Conservation (phyloP, 2,113 vertebrate genomes). For the Paradoxurus hermaphroditus region DNA sequence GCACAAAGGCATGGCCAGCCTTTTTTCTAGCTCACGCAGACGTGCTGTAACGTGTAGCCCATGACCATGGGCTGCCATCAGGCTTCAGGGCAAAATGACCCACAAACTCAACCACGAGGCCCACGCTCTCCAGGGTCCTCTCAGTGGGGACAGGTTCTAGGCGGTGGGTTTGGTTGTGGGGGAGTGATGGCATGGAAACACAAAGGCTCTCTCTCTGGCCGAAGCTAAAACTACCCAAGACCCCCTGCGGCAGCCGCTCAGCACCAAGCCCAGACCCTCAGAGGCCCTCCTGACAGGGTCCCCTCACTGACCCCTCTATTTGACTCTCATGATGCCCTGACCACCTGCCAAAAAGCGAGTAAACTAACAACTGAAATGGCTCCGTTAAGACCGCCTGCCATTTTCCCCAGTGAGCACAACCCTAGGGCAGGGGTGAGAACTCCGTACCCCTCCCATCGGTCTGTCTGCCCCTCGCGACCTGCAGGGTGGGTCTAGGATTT, state of each 20-base stretch:
- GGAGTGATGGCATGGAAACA: fast-evolving
- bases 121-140: neutral
- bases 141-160: neutral
- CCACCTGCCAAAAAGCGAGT: neutral
- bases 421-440: too few relatives aligned
- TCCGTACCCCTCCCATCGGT: fast-evolving
- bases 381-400: neutral
- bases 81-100: neutral
- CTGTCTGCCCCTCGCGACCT: neutral
- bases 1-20: neutral
- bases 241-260: fast-evolving
- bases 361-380: neutral
- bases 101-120: neutral
- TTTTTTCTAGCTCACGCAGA: neutral
- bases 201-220: neutral
- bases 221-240: neutral
- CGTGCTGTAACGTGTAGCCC: neutral
- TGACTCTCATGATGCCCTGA: too few relatives aligned
- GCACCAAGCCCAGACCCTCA: neutral
- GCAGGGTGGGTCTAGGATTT: neutral
- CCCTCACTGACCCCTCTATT: neutral
- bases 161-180: too few relatives aligned
- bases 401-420: neutral
- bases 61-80: neutral
- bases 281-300: neutral